Base-by-base conservation (phyloP, 2,888 invertebrate genomes). In the Pristionchus mayeri region DNA sequence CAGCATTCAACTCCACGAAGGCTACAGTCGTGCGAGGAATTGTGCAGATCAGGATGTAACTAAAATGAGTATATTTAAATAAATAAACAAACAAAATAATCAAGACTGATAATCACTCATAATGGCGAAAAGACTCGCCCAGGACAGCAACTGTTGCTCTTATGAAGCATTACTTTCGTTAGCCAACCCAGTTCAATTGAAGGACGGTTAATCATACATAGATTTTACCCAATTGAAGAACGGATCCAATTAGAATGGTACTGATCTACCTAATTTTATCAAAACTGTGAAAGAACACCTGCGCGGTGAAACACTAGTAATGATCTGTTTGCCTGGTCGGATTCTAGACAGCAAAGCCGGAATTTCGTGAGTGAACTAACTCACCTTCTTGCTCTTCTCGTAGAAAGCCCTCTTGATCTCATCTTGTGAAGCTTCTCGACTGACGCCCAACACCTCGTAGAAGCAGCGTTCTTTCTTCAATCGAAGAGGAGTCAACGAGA, bases 371-470 rank as follows among this genome's bases (percentile, higher is more conserved):
- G n/a, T 6, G 7, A 21, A 60, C 34, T n/a, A 27, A 50, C 86
- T 37, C 34, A 91, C 91, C 85, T 88, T 82, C 78, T 91, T 91
- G 60, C 90, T 89, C 86, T 91, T 90, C 34, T 86, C 86, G 76
- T 90, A 90, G 86, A 91, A 91, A 7, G 91, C 91, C 52, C 86
- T 44, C 85, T 91, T 91, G 63, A 91, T 91, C 82, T 91, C 88
- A 2, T 82, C 79, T 40, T 87, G 79, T 18, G 88, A 88, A 6
- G 90, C 90, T 34, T 85, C 87, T 18, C 85, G 85, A 37, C 52
- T 27, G 18, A 91, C 88, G 40, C 91, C 91, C 54, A 91, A 87
- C 18, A 90, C 86, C 4, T 44, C 76, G 48, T 76, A 76, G 48
- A 27, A 76, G 76, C 40, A 40, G n/a, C 76, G 76, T 21, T 76